Conservation (phyloP, 2,113 vertebrate species). For the Cebidichthys violaceus region DNA sequence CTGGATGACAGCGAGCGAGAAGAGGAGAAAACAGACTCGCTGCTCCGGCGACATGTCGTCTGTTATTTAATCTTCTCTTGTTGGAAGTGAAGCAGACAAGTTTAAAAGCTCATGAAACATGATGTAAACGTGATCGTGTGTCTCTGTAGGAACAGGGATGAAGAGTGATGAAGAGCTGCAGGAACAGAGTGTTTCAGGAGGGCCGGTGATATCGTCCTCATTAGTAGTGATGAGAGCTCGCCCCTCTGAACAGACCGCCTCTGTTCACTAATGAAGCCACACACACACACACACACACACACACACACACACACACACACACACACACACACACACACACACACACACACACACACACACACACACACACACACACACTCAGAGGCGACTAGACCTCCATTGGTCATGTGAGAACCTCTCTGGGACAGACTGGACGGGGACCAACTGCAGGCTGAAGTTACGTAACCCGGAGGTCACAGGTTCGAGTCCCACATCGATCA, state of each 20-base stretch:
- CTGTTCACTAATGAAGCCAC: constrained; percentile 79
- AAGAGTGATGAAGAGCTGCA: constrained; percentile 35
- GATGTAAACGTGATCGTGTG: not conserved
- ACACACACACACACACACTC: constrained; percentile 4
- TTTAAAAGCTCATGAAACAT: not conserved
- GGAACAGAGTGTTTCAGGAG: constrained; percentile 63
- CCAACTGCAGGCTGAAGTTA: constrained; percentile 50
- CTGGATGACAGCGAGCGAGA: too few species aligned
- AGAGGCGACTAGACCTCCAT: constrained; percentile 56
- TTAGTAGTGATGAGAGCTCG: constrained; percentile 74
- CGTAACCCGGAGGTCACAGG: constrained; percentile 67
- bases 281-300: constrained; percentile 43
- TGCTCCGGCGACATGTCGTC: too few species aligned
- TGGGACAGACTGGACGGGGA: constrained; percentile 60
- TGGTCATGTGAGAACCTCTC: constrained; percentile 53
- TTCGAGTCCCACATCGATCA: constrained; percentile 45
- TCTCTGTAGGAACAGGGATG: not conserved
- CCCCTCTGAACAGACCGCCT: constrained; percentile 71
- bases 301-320: constrained; percentile 28
- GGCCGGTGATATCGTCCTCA: constrained; percentile 66
- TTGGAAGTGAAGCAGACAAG: too few species aligned
- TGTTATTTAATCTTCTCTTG: too few species aligned
- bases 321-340: constrained; percentile 28
- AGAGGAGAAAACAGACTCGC: too few species aligned
- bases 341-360: too few species aligned